phyloP scores from a whole-genome alignment of 2,113 vertebrate species.

The Leucopsar rothschildi region DNA sequence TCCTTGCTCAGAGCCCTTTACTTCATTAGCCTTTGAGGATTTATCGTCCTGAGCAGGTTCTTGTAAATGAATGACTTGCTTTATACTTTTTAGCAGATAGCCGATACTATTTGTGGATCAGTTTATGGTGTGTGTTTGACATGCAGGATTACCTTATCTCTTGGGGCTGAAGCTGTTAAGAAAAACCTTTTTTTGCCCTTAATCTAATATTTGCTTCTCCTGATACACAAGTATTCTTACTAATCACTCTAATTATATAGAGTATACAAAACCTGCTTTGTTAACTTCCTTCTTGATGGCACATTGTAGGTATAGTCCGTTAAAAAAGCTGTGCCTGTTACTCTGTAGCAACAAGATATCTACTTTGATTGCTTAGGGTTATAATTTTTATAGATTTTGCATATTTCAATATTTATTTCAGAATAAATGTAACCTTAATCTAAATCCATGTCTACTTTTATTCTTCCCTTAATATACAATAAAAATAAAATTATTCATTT shows the following conservation, averaged over 20 bases:
- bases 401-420: not conserved
- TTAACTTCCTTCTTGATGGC: not conserved
- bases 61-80: not conserved
- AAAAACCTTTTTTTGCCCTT: not conserved
- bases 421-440: not conserved
- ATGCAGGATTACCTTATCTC: conserved; percentile 11
- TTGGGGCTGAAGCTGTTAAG: not conserved
- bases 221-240: not conserved
- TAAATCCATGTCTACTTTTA: not conserved
- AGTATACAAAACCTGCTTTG: not conserved
- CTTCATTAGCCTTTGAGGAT: conserved; percentile 3
- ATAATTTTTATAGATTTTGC: not conserved
- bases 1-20: not conserved
- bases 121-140: not conserved
- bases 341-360: not conserved
- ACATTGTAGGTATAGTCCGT: not conserved
- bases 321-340: not conserved
- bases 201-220: not conserved
- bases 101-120: not conserved
- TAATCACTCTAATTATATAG: not conserved
- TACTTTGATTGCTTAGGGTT: not conserved
- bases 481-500: not conserved
- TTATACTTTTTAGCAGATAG: not conserved
- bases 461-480: not conserved
- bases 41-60: not conserved